Base-by-base conservation (phyloP, 2,888 invertebrate species). In the Resseliella maxima region DNA sequence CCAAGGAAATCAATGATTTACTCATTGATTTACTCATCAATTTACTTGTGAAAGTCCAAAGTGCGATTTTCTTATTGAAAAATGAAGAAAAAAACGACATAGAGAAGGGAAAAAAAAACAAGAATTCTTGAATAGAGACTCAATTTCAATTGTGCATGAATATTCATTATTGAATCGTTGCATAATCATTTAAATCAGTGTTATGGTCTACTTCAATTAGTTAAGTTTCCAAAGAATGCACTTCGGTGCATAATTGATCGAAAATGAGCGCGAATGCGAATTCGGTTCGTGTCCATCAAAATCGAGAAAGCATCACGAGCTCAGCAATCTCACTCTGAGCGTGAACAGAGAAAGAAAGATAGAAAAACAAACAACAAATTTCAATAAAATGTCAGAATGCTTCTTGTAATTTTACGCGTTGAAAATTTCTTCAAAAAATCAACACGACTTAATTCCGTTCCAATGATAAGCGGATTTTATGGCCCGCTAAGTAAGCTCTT, bases 141-240 rank as follows among this genome's bases (percentile, higher is more conserved):
- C 72, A 72, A 72, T 72, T 72, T 72, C 72, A 31, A 31, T 72
- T 35, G 72, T n/a, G 18, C n/a, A 72, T 72, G 72, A 72, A 72
- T 72, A 72, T 72, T 72, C 72, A 72, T 72, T 59, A 18, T 1
- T 12, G 72, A 15, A 31, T 72, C 15, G 18, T 72, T 72, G 72
- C 72, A 72, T 72, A 72, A 72, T 72, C 31, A 72, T 72, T 72
- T 2, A 72, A 72, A 72, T 72, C n/a, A 15, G 72, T n/a, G 15
- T 72, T 72, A 72, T 72, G 72, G 72, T 72, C 72, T 72, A 72
- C 72, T 72, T 72, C 72, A 72, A 72, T 72, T 72, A 31, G 72
- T 72, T 72, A 72, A 72, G 72, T 72, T 50, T 72, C 72, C 72
- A 31, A 12, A 6, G 72, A 72, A 72, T 72, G 72, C 72, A 72